Percentiles rank a stretch among this genome's conserved stretches.
phyloP scores from a whole-genome alignment of 2,888 invertebrate species.

The Sesamia inferens region DNA sequence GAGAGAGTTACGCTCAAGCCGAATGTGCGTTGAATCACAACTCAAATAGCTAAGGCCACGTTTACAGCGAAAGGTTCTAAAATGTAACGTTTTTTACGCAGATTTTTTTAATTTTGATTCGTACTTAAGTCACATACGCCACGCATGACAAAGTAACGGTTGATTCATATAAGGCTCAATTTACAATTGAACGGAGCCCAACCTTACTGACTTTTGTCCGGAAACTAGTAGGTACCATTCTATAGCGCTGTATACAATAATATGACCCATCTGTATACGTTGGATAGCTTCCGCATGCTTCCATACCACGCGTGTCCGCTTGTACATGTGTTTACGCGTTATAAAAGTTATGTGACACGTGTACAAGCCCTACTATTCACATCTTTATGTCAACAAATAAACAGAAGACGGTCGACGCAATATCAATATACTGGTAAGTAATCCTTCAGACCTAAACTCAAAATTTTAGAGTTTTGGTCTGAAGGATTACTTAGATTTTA shows the following conservation, averaged over 20 bases:
- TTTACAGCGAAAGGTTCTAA: slow-evolving; percentile 25
- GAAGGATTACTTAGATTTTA: too few relatives aligned
- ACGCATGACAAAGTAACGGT: slow-evolving; percentile 14
- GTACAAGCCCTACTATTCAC: slow-evolving; percentile 1
- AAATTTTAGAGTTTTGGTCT: too few relatives aligned
- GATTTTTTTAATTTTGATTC: neutral
- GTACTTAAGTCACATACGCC: slow-evolving; percentile 13
- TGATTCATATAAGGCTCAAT: slow-evolving; percentile 34
- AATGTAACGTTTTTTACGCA: slow-evolving; percentile 1
- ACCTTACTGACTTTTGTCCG: slow-evolving; percentile 54
- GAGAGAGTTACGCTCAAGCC: slow-evolving; percentile 77
- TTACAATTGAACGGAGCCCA: slow-evolving; percentile 50
- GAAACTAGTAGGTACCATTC: slow-evolving; percentile 18
- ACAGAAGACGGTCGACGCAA: neutral
- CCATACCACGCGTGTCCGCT: slow-evolving; percentile 21
- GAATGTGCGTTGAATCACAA: slow-evolving; percentile 66
- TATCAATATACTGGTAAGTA: slow-evolving; percentile 9
- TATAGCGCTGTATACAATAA: slow-evolving; percentile 1
- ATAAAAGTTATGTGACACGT: slow-evolving; percentile 17
- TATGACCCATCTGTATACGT: slow-evolving; percentile 16
- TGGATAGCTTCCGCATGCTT: slow-evolving; percentile 29
- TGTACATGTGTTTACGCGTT: slow-evolving; percentile 21
- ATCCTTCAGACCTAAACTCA: neutral
- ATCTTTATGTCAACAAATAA: slow-evolving; percentile 23
- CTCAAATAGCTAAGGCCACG: slow-evolving; percentile 41